Percentiles rank a stretch among this genome's conserved stretches.
These are phyloP conservation scores for Sebastes hubbsi DNA, from an alignment of 2,797 vertebrate genomes.

Conservation along the genomic window DNA sequence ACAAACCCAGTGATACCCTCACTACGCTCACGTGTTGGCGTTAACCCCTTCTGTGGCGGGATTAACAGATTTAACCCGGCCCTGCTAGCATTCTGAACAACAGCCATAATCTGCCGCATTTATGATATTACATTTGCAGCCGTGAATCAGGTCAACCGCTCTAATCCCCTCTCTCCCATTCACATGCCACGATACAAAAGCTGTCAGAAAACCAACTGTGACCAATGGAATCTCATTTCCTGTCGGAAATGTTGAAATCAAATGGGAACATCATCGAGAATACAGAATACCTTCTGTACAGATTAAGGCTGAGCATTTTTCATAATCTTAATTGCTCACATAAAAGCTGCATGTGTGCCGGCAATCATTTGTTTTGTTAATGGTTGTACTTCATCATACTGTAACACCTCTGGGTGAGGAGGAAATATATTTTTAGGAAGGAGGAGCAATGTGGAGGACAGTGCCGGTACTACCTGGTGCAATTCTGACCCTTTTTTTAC, in stretches of 20 bases:
- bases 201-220: background rate
- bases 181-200: background rate
- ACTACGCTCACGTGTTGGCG: background rate
- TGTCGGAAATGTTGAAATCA: conserved; percentile 19
- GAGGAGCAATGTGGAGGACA: background rate
- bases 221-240: conserved; percentile 13
- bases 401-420: background rate
- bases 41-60: conserved; percentile 45
- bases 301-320: conserved; percentile 15
- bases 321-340: background rate
- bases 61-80: conserved; percentile 72
- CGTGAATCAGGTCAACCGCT: conserved; percentile 77
- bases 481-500: background rate
- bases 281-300: background rate
- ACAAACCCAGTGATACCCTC: background rate
- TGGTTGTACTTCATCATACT: background rate
- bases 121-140: conserved; percentile 79
- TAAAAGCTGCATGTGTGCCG: background rate
- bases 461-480: background rate
- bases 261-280: conserved; percentile 12
- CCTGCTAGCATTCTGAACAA: conserved; percentile 36
- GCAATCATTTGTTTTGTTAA: background rate
- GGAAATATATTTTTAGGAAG: background rate
- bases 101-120: conserved; percentile 78
- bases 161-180: conserved; percentile 62